Evolutionary conservation across 2,888 invertebrate species (phyloP).

Genomic region (Metalampra italica): DNA sequence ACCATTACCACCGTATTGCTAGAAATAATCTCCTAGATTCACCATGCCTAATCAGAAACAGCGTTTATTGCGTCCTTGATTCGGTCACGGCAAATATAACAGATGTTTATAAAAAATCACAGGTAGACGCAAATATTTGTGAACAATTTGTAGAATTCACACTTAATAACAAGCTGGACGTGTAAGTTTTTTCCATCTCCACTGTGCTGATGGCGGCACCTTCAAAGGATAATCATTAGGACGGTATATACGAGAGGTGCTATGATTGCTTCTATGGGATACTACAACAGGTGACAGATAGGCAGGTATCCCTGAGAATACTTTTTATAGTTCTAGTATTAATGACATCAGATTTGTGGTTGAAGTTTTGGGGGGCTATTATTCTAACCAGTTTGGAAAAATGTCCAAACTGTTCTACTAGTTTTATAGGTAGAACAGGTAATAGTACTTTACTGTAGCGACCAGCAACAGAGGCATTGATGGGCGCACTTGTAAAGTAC

Average conservation of each 20-base stretch:
- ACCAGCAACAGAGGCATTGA: too few species aligned
- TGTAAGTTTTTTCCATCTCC: conserved; percentile 41
- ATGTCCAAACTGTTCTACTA: too few species aligned
- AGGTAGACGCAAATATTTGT: conserved; percentile 78
- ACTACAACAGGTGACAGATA: conserved; percentile 54
- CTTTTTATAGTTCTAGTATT: background rate
- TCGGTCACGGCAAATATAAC: conserved; percentile 64
- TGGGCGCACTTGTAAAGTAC: too few species aligned
- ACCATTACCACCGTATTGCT: background rate
- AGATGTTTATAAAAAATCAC: conserved; percentile 60
- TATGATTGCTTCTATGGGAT: conserved; percentile 60
- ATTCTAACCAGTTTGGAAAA: too few species aligned
- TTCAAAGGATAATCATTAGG: conserved; percentile 66
- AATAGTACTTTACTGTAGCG: too few species aligned
- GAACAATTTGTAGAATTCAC: conserved; percentile 76
- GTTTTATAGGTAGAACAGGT: too few species aligned
- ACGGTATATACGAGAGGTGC: conserved; percentile 42
- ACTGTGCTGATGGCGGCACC: conserved; percentile 37
- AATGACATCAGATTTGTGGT: too few species aligned
- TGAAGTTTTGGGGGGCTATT: too few species aligned
- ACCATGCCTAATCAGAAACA: conserved; percentile 54
- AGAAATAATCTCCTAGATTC: conserved; percentile 33
- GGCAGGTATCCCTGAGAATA: conserved; percentile 6
- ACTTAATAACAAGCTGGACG: conserved; percentile 70
- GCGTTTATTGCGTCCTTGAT: conserved; percentile 60